Evolutionary conservation across 2,888 invertebrate species (phyloP).

Genomic region (Eilema caniola): DNA sequence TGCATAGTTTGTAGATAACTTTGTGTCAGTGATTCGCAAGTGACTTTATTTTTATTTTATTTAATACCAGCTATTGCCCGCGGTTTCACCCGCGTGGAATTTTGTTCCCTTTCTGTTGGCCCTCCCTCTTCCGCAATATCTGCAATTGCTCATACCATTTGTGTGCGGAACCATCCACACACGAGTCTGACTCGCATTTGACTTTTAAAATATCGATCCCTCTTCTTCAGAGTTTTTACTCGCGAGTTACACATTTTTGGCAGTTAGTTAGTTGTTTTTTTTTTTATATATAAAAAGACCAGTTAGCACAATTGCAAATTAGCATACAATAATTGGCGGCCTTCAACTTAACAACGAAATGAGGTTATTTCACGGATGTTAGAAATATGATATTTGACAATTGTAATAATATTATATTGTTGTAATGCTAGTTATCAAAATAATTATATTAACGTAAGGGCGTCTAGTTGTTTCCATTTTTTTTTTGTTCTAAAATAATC

Average conservation of each 20-base stretch:
- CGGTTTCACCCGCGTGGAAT: too few relatives aligned
- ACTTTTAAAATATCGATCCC: too few relatives aligned
- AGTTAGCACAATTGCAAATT: too few relatives aligned
- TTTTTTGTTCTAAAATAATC: neutral
- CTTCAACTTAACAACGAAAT: neutral
- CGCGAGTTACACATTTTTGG: neutral
- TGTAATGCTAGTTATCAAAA: conserved; percentile 3
- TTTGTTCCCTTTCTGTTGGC: too few relatives aligned
- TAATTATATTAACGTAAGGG: neutral
- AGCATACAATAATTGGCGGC: neutral
- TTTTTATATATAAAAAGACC: neutral
- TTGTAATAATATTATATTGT: neutral
- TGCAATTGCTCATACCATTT: too few relatives aligned
- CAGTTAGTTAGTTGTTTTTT: neutral
- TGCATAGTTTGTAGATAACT: too few relatives aligned
- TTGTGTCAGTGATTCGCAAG: too few relatives aligned
- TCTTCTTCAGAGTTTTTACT: neutral
- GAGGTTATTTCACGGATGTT: neutral
- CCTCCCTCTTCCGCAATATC: too few relatives aligned
- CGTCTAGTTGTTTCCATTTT: neutral
- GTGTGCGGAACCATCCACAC: too few relatives aligned
- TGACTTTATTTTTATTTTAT: too few relatives aligned
- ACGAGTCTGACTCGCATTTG: too few relatives aligned
- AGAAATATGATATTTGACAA: neutral
- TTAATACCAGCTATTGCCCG: too few relatives aligned